A percentile compares a stretch with the other conserved stretches of the same genome.
phyloP scores from a whole-genome alignment of 2,113 vertebrate species.

The Dasyurus viverrinus region DNA sequence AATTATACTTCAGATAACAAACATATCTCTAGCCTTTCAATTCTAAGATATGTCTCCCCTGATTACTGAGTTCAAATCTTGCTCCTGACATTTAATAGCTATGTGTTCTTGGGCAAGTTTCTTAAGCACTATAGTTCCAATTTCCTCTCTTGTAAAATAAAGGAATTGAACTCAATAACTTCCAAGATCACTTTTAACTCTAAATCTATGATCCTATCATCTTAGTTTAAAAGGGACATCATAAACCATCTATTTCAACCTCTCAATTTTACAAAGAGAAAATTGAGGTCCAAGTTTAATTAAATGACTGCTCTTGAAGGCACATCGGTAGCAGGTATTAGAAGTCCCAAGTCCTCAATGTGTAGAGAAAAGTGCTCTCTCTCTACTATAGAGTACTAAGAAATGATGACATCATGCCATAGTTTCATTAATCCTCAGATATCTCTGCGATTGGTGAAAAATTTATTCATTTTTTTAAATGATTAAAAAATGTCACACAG shows the following conservation, averaged over 20 bases:
- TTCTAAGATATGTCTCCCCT: not conserved
- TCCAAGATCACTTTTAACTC: not conserved
- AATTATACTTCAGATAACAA: not conserved
- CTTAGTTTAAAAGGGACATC: not conserved
- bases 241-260: not conserved
- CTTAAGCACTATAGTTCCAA: not conserved
- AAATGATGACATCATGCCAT: not conserved
- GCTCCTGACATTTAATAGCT: not conserved
- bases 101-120: not conserved
- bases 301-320: not conserved
- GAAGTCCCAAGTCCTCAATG: not conserved
- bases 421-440: not conserved
- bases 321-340: not conserved
- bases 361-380: not conserved
- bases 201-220: not conserved
- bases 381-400: not conserved
- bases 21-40: not conserved
- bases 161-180: not conserved
- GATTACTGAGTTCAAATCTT: not conserved
- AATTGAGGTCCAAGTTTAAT: not conserved
- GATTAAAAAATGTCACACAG: not conserved
- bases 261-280: not conserved
- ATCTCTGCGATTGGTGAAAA: slow-evolving; percentile 12
- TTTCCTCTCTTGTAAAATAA: not conserved
- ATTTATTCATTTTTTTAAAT: not conserved